Evolutionary conservation across 2,797 vertebrate species (phyloP), one percentile per base, ranked within the genome.

Genomic region (Pitangus sulphuratus): DNA sequence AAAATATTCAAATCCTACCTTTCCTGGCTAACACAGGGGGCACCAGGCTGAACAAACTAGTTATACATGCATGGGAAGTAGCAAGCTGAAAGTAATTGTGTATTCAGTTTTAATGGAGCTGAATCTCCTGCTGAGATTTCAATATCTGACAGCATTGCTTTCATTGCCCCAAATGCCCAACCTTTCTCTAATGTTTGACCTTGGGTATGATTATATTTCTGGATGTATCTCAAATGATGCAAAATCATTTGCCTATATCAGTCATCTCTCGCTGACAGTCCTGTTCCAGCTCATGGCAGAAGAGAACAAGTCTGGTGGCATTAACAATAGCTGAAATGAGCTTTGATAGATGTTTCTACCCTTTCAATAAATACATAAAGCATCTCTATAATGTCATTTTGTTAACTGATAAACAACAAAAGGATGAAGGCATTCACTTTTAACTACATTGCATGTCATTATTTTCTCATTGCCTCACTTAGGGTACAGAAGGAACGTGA

Each of bases 111-210:
- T 98, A 98, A 98, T 98, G 95, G 97, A 98, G 96, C 95, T 87
- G 96, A 96, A 90, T 96, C 97, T 97, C 98, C 98, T 97, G 97
- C 97, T 98, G 98, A 98, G 98, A 98, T 98, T 97, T 98, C 97
- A 97, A 97, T 98, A 97, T 97, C 97, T 97, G 96, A 97, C 97
- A 97, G 98, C 91, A 96, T 95, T 96, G 96, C 97, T 97, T 97
- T 95, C 96, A 95, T 96, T 97, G 95, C 96, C 96, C 96, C 97
- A 95, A 96, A 97, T 87, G 93, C 97, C 95, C 97, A 95, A 95
- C 97, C 97, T 97, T 95, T 97, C 94, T 93, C 91, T 97, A 96
- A 96, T 96, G 96, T 96, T 96, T 98, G 96, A 97, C 98, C 98
- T 97, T 98, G 97, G 95, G 83, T 96, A 95, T 97, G 97, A 97